Conservation (phyloP, 2,113 vertebrate genomes). For the Catagonus wagneri region DNA sequence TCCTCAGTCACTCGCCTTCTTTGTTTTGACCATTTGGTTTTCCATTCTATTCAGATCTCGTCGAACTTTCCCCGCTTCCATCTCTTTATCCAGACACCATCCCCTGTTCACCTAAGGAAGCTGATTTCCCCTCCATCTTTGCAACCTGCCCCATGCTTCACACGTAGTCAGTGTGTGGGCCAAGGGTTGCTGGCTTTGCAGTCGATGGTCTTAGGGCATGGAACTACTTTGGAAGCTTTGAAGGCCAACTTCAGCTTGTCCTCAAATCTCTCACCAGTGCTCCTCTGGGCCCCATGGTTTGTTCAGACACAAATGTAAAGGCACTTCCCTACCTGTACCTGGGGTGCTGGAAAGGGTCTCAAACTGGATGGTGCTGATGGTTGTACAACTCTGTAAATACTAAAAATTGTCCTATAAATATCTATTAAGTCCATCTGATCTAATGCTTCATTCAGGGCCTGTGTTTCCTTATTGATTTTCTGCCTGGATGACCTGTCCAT, state of each 20-base stretch:
- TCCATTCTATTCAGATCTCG: conserved; percentile 85
- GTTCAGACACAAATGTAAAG: conserved; percentile 21
- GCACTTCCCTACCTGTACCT: neutral
- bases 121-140: conserved; percentile 77
- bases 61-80: conserved; percentile 84
- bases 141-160: neutral
- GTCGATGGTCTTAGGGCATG: neutral
- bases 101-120: conserved; percentile 86
- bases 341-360: neutral
- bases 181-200: conserved; percentile 6
- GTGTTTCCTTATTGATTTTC: too few relatives aligned
- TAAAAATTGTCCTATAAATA: too few relatives aligned
- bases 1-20: conserved; percentile 82
- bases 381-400: conserved; percentile 20
- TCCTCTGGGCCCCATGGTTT: neutral
- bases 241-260: neutral
- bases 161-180: neutral
- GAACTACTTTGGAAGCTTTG: neutral
- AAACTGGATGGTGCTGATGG: neutral
- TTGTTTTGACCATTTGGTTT: conserved; percentile 85
- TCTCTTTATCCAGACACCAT: conserved; percentile 85
- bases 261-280: neutral
- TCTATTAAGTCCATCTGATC: too few relatives aligned
- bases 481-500: too few relatives aligned
- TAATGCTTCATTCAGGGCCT: too few relatives aligned